These are phyloP conservation scores for Megaptera novaeangliae DNA, from an alignment of 2,113 vertebrate genomes.

Conservation along the genomic window DNA sequence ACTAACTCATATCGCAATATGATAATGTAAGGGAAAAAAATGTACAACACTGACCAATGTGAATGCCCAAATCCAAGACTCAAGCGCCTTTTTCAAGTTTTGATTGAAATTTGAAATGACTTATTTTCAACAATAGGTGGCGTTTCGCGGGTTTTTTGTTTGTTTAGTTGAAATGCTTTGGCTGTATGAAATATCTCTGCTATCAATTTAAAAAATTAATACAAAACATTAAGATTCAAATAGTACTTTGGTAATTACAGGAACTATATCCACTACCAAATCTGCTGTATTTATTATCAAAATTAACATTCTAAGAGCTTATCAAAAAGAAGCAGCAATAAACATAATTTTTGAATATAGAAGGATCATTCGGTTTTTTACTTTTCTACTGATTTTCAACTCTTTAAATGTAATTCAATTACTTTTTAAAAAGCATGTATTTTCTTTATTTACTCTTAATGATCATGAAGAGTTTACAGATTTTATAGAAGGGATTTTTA, in stretches of 20 bases:
- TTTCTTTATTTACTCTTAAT: not conserved
- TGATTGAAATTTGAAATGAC: slow-evolving; percentile 25
- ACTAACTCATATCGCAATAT: not conserved
- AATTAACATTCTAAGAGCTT: not conserved
- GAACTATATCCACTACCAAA: not conserved
- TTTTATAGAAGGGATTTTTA: not conserved
- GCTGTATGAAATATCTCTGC: not conserved
- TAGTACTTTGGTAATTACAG: not conserved
- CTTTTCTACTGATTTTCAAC: not conserved
- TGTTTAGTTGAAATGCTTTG: not conserved
- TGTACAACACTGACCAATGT: not conserved
- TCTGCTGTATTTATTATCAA: not conserved
- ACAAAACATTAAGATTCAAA: not conserved
- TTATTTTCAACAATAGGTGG: slow-evolving; percentile 57
- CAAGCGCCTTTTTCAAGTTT: not conserved
- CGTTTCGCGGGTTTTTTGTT: not conserved
- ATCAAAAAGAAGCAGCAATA: not conserved
- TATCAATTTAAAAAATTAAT: not conserved
- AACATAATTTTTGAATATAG: not conserved
- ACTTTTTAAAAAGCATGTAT: not conserved
- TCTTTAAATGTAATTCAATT: not conserved
- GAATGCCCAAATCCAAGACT: not conserved
- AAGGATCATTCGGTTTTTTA: not conserved
- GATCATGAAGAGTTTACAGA: not conserved
- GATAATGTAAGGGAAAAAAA: not conserved